Evolutionary conservation across 2,113 vertebrate genomes (phyloP), one percentile per base, ranked within the genome.

Genomic region (Stegostoma tigrinum): DNA sequence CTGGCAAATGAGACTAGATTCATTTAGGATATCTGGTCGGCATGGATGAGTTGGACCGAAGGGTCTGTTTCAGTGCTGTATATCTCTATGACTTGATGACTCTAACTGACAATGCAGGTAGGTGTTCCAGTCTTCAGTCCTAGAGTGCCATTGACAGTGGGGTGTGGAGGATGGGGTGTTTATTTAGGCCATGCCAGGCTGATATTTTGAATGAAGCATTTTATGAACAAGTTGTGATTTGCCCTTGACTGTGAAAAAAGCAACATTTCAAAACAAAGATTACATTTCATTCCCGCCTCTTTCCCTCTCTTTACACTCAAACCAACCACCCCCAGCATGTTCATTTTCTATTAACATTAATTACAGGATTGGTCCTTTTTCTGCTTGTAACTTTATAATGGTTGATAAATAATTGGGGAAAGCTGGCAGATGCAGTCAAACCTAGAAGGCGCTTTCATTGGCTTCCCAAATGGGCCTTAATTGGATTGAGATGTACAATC

Each of bases 401-500:
- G 17, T 42, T 6, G 80, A 45, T 6, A 83, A 83, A 23, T 38
- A 83, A 83, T 38, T 83, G 38, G 38, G 38, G 5, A 83, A 42
- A 83, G 3, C 80, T 45, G 38, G 38, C n/a, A 6, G 1, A 17
- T 0, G 19, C 42, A 21, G 38, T 42, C 80, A 42, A n/a, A 80
- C 12, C 75, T 15, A 38, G 30, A 38, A 38, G 75, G 12, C 38
- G 30, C 5, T 6, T 2, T 34, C 72, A 12, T 75, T 75, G 80
- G 38, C 5, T 83, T 72, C 80, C n/a, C 15, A 42, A 42, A 83
- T 23, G 38, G 38, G 80, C 42, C 42, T 21, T 45, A 38, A 83
- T 83, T 83, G 80, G 80, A 83, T 83, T 83, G 78, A 83, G 78
- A 83, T 83, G 78, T 42, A 42, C n/a, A 83, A 83, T 83, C 80